Evolutionary conservation across 2,888 invertebrate species (phyloP).

Genomic region (Drosophila dives): DNA sequence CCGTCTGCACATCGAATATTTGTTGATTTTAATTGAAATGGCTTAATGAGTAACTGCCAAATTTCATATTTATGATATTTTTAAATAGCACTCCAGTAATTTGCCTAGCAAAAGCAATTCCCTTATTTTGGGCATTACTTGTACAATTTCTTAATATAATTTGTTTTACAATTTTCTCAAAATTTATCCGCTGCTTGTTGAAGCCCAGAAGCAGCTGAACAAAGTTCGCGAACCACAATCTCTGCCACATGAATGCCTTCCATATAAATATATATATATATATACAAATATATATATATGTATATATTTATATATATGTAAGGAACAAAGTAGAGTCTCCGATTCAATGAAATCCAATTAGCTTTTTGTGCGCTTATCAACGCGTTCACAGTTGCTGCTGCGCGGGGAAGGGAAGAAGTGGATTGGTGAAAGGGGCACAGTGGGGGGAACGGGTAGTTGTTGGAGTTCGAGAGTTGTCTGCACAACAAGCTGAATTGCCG

Average conservation of each 20-base stretch:
- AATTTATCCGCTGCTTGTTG: slow-evolving; percentile 9
- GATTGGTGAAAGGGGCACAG: no score
- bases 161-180: background rate
- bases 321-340: slow-evolving; percentile 8
- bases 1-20: background rate
- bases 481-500: slow-evolving; percentile 53
- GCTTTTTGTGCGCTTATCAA: slow-evolving; percentile 69
- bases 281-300: background rate
- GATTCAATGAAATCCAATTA: slow-evolving; percentile 74
- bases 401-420: background rate
- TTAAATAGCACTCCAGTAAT: background rate
- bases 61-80: background rate
- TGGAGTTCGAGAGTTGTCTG: background rate
- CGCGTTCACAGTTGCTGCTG: slow-evolving; percentile 51
- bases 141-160: background rate
- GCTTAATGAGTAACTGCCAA: background rate
- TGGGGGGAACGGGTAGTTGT: background rate
- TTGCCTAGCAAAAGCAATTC: background rate
- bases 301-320: background rate
- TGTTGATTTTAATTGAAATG: background rate
- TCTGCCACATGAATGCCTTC: slow-evolving; percentile 32
- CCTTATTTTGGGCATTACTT: background rate
- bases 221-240: slow-evolving; percentile 15
- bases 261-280: background rate
- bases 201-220: slow-evolving; percentile 3